These are phyloP conservation scores for Cottoperca gobio DNA, from an alignment of 2,797 vertebrate genomes.

Conservation along the genomic window DNA sequence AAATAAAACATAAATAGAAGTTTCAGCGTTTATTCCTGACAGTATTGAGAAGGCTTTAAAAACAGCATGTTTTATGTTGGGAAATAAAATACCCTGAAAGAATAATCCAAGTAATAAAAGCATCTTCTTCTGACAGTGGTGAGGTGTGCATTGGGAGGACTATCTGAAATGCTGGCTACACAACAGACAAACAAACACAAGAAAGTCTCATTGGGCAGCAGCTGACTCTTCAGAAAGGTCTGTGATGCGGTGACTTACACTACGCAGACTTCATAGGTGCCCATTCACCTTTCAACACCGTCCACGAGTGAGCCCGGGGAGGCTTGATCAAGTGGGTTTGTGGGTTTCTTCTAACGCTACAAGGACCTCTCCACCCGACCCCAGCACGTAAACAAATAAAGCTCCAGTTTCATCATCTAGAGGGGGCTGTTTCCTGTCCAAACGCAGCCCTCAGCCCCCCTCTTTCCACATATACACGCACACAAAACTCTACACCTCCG, in stretches of 20 bases:
- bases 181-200: not conserved
- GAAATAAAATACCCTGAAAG: not conserved
- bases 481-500: conserved; percentile 82
- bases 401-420: conserved; percentile 84
- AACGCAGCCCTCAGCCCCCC: conserved; percentile 46
- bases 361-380: conserved; percentile 76
- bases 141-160: not conserved
- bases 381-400: conserved; percentile 83
- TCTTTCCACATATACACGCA: conserved; percentile 52
- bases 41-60: not conserved
- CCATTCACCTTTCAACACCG: conserved; percentile 71
- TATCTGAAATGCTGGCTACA: not conserved
- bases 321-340: conserved; percentile 72
- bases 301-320: conserved; percentile 56
- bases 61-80: not conserved
- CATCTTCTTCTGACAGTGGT: not conserved
- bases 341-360: conserved; percentile 75
- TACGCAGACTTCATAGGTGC: conserved; percentile 58
- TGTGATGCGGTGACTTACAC: conserved; percentile 23
- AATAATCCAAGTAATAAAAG: not conserved
- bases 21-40: not conserved
- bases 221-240: conserved; percentile 32
- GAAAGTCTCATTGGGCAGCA: not conserved
- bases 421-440: conserved; percentile 83
- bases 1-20: not conserved